Base-by-base conservation (phyloP, 2,113 vertebrate species). In the Periophthalmodon schlosseri region DNA sequence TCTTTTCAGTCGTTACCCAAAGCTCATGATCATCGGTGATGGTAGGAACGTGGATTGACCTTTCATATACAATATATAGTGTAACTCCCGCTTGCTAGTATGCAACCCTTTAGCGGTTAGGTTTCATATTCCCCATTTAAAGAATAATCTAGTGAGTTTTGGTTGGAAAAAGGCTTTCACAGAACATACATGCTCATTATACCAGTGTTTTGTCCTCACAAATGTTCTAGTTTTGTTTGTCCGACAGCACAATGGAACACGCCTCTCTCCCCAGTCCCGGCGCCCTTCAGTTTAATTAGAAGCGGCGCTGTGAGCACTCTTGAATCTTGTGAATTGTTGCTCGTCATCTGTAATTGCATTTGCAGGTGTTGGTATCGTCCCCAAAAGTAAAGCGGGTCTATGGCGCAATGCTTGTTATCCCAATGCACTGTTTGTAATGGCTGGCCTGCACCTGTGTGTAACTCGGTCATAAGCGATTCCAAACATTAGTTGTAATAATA, bases 391-490 rank as follows among this genome's bases (percentile, higher is more conserved):
- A 78, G 52, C 66, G 33, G 33, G 84, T 75, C 86, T 84, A 39
- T 16, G n/a, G 87, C 79, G 85, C 47, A 49, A 20, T 52, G 69
- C 85, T 85, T 75, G 87, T 88, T 88, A 87, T 84, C 79, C 76
- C 72, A 84, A 75, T 79, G 78, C 80, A 79, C 78, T 75, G 70
- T 87, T 81, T 80, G 65, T 72, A 89, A 84, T 73, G 80, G 81
- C 80, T 81, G 21, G 39, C n/a, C 69, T 71, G 83, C 81, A 89
- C 86, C 86, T 84, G 84, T 77, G 84, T 88, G 86, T 84, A 87
- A 80, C 84, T 89, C 73, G 70, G 74, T 86, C 86, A 92, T 91
- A 90, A 89, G 82, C 88, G 87, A 84, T 84, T 86, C 80, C 76
- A 80, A 84, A 80, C 74, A 84, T 85, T 84, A 80, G 69, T 75